Conservation (phyloP, 2,888 invertebrate species). For the Papilio elwesi region DNA sequence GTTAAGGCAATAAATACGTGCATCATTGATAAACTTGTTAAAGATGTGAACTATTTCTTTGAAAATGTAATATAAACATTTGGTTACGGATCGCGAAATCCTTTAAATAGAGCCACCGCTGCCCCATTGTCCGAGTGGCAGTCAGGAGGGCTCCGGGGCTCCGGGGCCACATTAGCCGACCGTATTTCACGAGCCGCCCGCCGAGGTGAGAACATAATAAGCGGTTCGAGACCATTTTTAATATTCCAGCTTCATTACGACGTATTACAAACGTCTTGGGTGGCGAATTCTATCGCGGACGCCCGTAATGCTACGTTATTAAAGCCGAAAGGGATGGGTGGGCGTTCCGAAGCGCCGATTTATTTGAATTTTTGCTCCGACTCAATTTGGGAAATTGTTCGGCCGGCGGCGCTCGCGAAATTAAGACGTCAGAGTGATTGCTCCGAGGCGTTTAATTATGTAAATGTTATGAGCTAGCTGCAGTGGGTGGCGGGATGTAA, state of each 20-base stretch:
- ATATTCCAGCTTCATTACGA: slow-evolving; percentile 83
- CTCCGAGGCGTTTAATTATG: slow-evolving; percentile 82
- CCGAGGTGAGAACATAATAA: slow-evolving; percentile 84
- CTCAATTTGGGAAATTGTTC: slow-evolving; percentile 83
- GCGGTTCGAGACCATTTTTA: slow-evolving; percentile 82
- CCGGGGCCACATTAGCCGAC: slow-evolving; percentile 74
- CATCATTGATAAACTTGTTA: too few relatives aligned
- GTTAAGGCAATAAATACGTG: too few relatives aligned
- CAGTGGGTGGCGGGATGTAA: slow-evolving; percentile 75
- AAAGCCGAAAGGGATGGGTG: slow-evolving; percentile 67
- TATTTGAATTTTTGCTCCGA: slow-evolving; percentile 83
- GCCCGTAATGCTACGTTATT: slow-evolving; percentile 80
- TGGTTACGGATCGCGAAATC: slow-evolving; percentile 40
- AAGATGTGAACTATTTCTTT: background rate
- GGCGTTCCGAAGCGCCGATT: slow-evolving; percentile 76
- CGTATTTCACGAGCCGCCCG: slow-evolving; percentile 79
- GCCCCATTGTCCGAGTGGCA: slow-evolving; percentile 61
- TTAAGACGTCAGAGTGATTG: slow-evolving; percentile 84
- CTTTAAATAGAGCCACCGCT: slow-evolving; percentile 70
- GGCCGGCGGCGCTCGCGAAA: slow-evolving; percentile 81
- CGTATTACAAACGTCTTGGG: slow-evolving; percentile 84
- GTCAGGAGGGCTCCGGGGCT: slow-evolving; percentile 46
- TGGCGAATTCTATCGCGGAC: slow-evolving; percentile 84
- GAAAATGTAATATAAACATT: background rate
- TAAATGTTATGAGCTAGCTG: slow-evolving; percentile 79